Evolutionary conservation across 2,888 invertebrate species (phyloP), one percentile per base, ranked within the genome.

Genomic region (Dichetophora obliterata): DNA sequence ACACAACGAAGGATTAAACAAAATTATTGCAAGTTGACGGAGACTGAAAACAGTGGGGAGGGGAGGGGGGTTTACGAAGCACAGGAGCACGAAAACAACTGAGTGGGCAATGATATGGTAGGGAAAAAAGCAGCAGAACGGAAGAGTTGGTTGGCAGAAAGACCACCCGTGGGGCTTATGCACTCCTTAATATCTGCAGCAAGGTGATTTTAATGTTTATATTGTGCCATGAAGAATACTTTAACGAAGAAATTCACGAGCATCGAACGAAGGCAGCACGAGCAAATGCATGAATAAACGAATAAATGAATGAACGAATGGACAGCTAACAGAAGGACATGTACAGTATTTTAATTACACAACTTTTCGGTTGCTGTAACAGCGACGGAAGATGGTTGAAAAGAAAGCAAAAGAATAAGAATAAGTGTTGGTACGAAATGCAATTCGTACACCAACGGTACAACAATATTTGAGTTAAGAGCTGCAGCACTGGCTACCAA

Each of bases 321-420:
- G 43, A 43, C 43, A 43, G 54, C 54, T 19, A 54, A 19, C 22
- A 22, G 34, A 27, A 31, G 63, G 63, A 31, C 61, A 31, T 63
- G n/a, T n/a, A 31, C 27, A 31, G 22, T 57, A 71, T 54, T 71
- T 71, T 71, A 71, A 71, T 71, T 71, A 71, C 71, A 71, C 22
- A 69, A 24, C 52, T 63, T 63, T 63, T 63, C n/a, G 24, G 27
- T 24, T 34, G 16, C 27, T 27, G 27, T 22, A 22, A 54, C 5
- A 22, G 54, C 19, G 4, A 14, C 24, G 22, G 57, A 59, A 59
- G 57, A 27, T 14, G 22, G 19, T 11, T 1, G 24, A 5, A 6
- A 19, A 6, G 57, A 1, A 24, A 27, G 57, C 11, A 27, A 59
- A 59, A 59, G 24, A 59, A 59, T 59, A 27, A 31, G 63, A 27